A percentile compares a stretch with the other conserved stretches of the same genome.
Conservation (phyloP, 1,140 invertebrate genomes). For the Trichogramma pretiosum region DNA sequence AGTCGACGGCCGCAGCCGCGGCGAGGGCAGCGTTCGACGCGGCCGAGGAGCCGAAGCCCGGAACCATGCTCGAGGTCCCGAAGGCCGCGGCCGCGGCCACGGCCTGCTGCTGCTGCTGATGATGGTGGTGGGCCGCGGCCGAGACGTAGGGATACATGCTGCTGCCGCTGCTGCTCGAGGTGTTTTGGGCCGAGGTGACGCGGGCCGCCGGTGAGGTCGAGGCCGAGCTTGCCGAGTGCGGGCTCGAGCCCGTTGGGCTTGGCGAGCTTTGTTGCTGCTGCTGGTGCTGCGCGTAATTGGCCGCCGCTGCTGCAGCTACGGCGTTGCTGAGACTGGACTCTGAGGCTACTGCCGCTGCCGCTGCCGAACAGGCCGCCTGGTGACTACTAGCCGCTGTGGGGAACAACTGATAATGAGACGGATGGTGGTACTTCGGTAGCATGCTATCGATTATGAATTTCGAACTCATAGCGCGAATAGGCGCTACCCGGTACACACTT, state of each 20-base stretch:
- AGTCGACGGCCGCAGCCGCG: slow-evolving; percentile 55
- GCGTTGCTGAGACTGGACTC: slow-evolving; percentile 23
- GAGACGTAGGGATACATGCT: slow-evolving; percentile 63
- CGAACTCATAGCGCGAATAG: slow-evolving; percentile 64
- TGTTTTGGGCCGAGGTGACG: slow-evolving; percentile 49
- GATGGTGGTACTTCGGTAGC: slow-evolving; percentile 82
- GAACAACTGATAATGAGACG: slow-evolving; percentile 63
- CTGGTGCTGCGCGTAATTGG: slow-evolving; percentile 49
- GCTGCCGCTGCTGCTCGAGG: slow-evolving; percentile 49
- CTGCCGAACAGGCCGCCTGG: slow-evolving; percentile 41
- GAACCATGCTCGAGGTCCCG: slow-evolving; percentile 58
- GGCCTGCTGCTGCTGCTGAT: slow-evolving; percentile 60
- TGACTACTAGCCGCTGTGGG: slow-evolving; percentile 47
- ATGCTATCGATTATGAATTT: slow-evolving; percentile 96
- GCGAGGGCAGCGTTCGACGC: slow-evolving; percentile 49
- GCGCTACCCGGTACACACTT: too few species aligned
- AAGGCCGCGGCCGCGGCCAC: slow-evolving; percentile 59
- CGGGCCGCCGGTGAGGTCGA: slow-evolving; percentile 51
- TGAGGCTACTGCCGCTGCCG: slow-evolving; percentile 20
- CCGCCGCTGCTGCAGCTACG: slow-evolving; percentile 29
- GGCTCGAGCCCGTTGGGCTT: slow-evolving; percentile 42
- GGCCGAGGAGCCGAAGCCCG: slow-evolving; percentile 53
- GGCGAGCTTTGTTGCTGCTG: slow-evolving; percentile 34
- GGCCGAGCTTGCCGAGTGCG: slow-evolving; percentile 42
- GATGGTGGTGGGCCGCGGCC: slow-evolving; percentile 59